These are phyloP conservation scores for Dromaius novaehollandiae DNA, from an alignment of 2,113 vertebrate species.

Conservation along the genomic window DNA sequence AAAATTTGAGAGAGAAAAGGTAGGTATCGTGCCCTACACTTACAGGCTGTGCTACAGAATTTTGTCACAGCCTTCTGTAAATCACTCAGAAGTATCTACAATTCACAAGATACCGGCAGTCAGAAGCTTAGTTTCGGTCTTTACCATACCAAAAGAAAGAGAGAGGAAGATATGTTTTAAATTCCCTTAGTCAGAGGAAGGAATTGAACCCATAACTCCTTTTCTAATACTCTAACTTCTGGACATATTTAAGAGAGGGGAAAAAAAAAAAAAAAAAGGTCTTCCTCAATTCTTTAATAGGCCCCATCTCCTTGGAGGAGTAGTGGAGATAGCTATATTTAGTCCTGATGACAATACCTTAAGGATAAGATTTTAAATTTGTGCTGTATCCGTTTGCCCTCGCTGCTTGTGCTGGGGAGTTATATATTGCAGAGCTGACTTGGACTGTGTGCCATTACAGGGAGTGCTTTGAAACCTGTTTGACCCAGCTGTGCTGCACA, in stretches of 20 bases:
- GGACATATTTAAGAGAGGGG: neutral
- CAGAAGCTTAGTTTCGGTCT: neutral
- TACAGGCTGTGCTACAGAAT: neutral
- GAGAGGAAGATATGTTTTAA: neutral
- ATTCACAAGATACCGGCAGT: neutral
- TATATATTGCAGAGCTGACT: neutral
- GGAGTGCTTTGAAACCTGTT: neutral
- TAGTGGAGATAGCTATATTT: too few relatives aligned
- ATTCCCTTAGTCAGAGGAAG: neutral
- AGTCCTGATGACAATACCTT: neutral
- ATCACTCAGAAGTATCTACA: neutral
- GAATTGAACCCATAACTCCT: neutral
- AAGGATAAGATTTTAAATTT: neutral
- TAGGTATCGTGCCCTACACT: neutral
- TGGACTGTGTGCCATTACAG: neutral
- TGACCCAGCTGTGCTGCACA: neutral
- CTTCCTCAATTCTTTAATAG: neutral
- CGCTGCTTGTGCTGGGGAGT: too few relatives aligned
- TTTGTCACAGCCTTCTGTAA: neutral
- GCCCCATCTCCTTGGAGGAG: neutral
- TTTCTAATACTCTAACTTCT: neutral
- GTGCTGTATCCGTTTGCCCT: accelerated
- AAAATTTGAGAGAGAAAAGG: neutral
- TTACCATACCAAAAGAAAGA: neutral
- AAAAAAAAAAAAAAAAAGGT: too few relatives aligned